Base-by-base conservation (phyloP, 2,113 vertebrate genomes). In the Tachuris rubrigastra region DNA sequence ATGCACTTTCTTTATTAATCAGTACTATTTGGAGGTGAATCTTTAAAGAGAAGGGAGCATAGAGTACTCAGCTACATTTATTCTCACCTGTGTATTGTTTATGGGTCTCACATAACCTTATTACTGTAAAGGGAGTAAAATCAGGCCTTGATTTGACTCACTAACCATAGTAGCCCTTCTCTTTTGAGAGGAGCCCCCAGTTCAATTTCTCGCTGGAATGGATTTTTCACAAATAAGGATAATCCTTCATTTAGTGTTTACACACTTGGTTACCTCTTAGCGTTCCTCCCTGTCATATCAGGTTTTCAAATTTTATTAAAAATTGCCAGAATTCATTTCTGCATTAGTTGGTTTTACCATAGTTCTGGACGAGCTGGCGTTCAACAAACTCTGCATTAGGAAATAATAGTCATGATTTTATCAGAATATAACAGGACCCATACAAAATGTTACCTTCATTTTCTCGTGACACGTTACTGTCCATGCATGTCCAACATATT, bases 141-240 rank as follows among this genome's bases (percentile, higher is more conserved):
- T 72, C 77, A 94, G 68, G 42, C 9, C 22, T 42, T 81, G 94
- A 84, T 90, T 74, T 95, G 84, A 60, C 83, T 96, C 91, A 89
- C 63, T 86, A 63, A 86, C 76, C 59, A 71, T 53, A 71, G 73
- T 81, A 87, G 73, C 55, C 86, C 76, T 73, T 89, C 41, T 78
- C 86, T 80, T 68, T 59, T 86, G 37, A 95, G 39, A 96, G 80
- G 95, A 93, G 46, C 9, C 72, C 46, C 52, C 60, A 63, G 19
- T 96, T 95, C 91, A 97, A 96, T 97, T 96, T 97, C 86, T 95
- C 31, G 56, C 92, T 95, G 89, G 83, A 95, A 95, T 96, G 93
- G 30, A 84, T 90, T 94, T 95, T 92, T 93, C 30, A 4, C 91
- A 95, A 96, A 95, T 93, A 97, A 94, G 85, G 85, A 92, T 96